Percentiles rank a stretch among this genome's conserved stretches.
phyloP scores from a whole-genome alignment of 53 echinoderm and acorn worm genomes.

The Luidia sarsii region DNA sequence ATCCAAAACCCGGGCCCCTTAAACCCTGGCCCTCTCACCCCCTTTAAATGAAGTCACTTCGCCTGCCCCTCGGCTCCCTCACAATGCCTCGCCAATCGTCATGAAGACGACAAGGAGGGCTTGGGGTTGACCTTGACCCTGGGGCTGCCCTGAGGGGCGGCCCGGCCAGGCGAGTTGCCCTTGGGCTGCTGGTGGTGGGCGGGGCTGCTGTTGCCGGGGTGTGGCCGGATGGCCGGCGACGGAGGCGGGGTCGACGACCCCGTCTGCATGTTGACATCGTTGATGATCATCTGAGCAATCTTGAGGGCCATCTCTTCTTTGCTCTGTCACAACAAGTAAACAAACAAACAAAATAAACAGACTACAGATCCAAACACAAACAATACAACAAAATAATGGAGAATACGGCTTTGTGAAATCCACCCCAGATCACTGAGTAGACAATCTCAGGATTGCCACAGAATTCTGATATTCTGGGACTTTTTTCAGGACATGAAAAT shows the following conservation, averaged over 20 bases:
- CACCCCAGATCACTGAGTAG: background rate
- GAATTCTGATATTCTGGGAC: background rate
- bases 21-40: too few relatives aligned
- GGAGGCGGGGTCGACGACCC: constrained; percentile 49
- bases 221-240: constrained; percentile 45
- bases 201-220: constrained; percentile 25
- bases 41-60: too few relatives aligned
- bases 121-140: constrained; percentile 42
- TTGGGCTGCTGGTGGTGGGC: constrained; percentile 17
- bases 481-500: too few relatives aligned
- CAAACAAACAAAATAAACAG: background rate
- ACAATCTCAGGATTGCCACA: background rate
- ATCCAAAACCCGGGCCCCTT: too few relatives aligned
- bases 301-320: constrained; percentile 99
- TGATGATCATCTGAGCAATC: constrained; percentile 99
- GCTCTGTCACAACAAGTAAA: constrained; percentile 59
- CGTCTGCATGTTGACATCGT: constrained; percentile 95
- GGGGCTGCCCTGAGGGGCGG: constrained; percentile 14
- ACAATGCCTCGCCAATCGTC: too few relatives aligned
- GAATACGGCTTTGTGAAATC: too few relatives aligned
- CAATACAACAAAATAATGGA: too few relatives aligned
- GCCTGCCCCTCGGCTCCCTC: too few relatives aligned
- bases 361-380: background rate
- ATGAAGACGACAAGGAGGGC: constrained; percentile 24
- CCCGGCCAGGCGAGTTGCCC: background rate